Evolutionary conservation across 2,888 invertebrate genomes (phyloP).

Genomic region (Siphlonurus alternatus): DNA sequence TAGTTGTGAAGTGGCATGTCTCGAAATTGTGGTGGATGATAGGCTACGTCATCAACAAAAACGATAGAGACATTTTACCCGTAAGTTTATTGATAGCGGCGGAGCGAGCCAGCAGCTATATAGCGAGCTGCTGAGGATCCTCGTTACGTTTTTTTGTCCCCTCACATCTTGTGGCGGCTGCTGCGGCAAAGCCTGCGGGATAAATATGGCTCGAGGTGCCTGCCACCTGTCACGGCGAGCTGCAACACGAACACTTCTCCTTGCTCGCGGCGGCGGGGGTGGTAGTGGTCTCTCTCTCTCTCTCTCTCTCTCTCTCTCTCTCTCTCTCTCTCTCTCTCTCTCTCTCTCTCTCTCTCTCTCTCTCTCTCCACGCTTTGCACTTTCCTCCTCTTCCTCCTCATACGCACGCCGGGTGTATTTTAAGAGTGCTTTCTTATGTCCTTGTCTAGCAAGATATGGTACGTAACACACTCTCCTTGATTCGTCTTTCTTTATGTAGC

Average conservation of each 20-base stretch:
- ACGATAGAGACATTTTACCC: no score
- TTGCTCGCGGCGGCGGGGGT: background rate
- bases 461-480: no score
- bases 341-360: conserved; percentile 1
- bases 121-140: no score
- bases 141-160: background rate
- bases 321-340: conserved; percentile 1
- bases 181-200: background rate
- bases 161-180: background rate
- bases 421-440: no score
- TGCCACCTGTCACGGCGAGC: background rate
- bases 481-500: no score
- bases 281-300: background rate
- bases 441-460: no score
- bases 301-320: background rate
- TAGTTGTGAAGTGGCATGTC: no score
- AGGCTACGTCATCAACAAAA: no score
- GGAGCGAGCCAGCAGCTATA: no score
- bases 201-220: background rate
- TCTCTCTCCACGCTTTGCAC: background rate
- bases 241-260: background rate
- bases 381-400: background rate
- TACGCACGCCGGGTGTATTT: background rate
- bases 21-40: no score
- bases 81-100: no score